A percentile compares a stretch with the other conserved stretches of the same genome.
Evolutionary conservation across 2,113 vertebrate species (phyloP).

Genomic region (Suricata suricatta): DNA sequence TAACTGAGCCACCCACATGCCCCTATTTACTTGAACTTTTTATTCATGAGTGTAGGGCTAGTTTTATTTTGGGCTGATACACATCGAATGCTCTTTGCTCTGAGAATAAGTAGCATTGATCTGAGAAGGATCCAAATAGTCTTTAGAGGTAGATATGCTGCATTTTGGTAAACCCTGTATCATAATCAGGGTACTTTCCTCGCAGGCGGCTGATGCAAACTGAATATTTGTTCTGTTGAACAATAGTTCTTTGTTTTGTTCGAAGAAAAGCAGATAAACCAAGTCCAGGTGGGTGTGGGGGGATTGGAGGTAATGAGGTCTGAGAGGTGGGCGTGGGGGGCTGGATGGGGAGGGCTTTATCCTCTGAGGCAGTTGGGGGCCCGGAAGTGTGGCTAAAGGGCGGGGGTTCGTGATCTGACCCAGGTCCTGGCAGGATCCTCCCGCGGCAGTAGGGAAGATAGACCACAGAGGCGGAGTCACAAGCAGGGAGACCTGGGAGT

Average conservation of each 20-base stretch:
- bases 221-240: background rate
- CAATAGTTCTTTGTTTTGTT: background rate
- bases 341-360: background rate
- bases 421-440: background rate
- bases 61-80: background rate
- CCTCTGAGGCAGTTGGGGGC: background rate
- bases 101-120: background rate
- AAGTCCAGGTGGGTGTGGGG: background rate
- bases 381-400: background rate
- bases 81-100: background rate
- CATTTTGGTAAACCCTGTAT: background rate
- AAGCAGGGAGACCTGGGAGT: background rate
- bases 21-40: background rate
- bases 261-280: background rate
- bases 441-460: accelerated
- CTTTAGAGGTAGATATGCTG: background rate
- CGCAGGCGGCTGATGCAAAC: background rate
- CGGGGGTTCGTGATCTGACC: accelerated
- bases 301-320: accelerated
- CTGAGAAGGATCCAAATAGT: background rate
- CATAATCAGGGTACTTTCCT: background rate
- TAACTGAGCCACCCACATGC: too few relatives aligned
- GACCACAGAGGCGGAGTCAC: background rate
- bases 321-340: background rate
- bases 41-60: background rate